Evolutionary conservation across 2,113 vertebrate genomes (phyloP).

Genomic region (Pteronura brasiliensis): DNA sequence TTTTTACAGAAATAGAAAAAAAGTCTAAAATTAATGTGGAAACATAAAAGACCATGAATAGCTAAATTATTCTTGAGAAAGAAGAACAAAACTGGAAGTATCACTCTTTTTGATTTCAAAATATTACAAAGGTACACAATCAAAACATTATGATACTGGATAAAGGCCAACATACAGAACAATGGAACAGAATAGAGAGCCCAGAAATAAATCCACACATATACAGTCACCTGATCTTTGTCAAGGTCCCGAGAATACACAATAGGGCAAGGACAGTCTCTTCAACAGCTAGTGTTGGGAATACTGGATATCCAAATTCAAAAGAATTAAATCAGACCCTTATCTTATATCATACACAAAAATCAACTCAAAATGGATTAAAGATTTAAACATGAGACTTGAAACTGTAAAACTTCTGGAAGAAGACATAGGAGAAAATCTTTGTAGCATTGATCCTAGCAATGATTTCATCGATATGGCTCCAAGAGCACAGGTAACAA

Average conservation of each 20-base stretch:
- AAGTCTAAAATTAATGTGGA: neutral
- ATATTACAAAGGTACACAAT: neutral
- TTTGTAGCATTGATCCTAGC: neutral
- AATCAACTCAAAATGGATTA: neutral
- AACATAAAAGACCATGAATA: neutral
- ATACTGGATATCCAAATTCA: neutral
- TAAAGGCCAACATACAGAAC: neutral
- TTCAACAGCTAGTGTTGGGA: neutral
- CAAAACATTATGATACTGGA: neutral
- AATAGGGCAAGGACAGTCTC: neutral
- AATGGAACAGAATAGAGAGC: neutral
- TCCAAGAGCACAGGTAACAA: neutral
- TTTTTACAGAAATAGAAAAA: neutral
- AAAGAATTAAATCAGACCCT: neutral
- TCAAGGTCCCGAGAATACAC: neutral
- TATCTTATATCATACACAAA: neutral
- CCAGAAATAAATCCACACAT: neutral
- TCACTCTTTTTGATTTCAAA: neutral
- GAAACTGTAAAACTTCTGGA: neutral
- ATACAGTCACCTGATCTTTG: neutral
- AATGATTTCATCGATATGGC: neutral
- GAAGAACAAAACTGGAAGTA: neutral
- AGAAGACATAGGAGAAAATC: neutral
- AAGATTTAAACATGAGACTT: neutral
- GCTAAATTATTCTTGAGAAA: neutral